phyloP scores from a whole-genome alignment of 2,888 invertebrate species.

The Troglohyphantes excavatus region DNA sequence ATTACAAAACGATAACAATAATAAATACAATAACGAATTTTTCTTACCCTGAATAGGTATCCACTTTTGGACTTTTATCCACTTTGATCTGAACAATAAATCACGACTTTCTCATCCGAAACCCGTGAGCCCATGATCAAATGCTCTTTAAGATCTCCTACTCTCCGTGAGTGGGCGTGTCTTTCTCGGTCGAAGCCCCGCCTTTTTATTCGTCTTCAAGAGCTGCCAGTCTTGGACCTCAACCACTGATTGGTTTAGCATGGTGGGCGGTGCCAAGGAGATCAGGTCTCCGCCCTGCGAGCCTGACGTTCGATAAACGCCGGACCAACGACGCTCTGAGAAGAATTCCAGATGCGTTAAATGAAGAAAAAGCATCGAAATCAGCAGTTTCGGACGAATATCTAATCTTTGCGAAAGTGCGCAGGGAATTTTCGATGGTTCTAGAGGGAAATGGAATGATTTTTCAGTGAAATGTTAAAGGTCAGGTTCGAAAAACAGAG shows the following conservation, averaged over 20 bases:
- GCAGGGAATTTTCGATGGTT: background rate
- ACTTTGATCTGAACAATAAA: background rate
- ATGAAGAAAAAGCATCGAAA: background rate
- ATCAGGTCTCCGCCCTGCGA: slow-evolving; percentile 38
- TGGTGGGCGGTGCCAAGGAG: slow-evolving; percentile 38
- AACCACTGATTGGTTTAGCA: background rate
- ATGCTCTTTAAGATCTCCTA: background rate
- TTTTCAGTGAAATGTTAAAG: background rate
- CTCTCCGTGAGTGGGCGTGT: slow-evolving; percentile 27
- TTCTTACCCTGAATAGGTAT: slow-evolving; percentile 7
- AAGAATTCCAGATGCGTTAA: slow-evolving; percentile 17
- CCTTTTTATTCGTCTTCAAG: background rate
- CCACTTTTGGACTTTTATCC: background rate
- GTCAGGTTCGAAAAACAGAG: no score
- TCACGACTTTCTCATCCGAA: background rate
- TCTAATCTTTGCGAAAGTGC: slow-evolving; percentile 16
- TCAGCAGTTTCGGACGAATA: background rate
- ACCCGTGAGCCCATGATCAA: background rate
- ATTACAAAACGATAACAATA: background rate
- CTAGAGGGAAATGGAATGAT: background rate
- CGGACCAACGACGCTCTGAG: slow-evolving; percentile 32
- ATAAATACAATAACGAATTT: background rate
- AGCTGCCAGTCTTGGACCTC: slow-evolving; percentile 8
- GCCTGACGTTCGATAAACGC: background rate
- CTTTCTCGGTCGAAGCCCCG: background rate